Conservation (phyloP, 2,113 vertebrate genomes). For the Misgurnus mizolepis region DNA sequence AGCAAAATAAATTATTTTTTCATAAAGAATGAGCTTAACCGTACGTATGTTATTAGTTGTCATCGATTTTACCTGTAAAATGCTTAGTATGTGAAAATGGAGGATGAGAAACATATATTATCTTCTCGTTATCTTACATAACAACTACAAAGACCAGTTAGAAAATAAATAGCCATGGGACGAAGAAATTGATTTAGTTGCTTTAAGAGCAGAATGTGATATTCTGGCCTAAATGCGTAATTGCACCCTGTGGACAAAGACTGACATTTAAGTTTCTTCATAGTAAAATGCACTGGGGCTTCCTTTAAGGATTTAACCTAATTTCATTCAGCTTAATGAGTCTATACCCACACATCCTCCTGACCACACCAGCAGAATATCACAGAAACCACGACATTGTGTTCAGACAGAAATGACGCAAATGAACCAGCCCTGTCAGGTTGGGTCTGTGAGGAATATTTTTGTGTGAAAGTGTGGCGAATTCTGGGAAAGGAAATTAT, state of each 20-base stretch:
- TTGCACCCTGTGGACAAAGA: conserved; percentile 47
- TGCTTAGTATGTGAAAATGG: too few relatives aligned
- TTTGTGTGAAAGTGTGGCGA: background rate
- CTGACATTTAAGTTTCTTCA: conserved; percentile 45
- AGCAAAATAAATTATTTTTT: conserved; percentile 9
- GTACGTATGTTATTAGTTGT: too few relatives aligned
- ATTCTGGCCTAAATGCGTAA: conserved; percentile 49
- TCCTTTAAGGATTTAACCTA: conserved; percentile 35
- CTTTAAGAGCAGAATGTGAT: conserved; percentile 29
- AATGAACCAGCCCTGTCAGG: background rate
- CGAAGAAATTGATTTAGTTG: conserved; percentile 33
- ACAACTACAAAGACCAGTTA: conserved; percentile 14
- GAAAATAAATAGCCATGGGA: conserved; percentile 41
- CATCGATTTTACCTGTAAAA: too few relatives aligned
- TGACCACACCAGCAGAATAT: conserved; percentile 33
- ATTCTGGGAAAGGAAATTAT: background rate
- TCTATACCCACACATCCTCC: conserved; percentile 18
- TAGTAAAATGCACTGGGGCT: conserved; percentile 47
- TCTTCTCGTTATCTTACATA: conserved; percentile 6
- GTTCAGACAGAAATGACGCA: background rate
- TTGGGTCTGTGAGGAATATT: background rate
- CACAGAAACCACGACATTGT: background rate
- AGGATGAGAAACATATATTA: conserved; percentile 16
- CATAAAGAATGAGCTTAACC: background rate
- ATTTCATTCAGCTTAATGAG: conserved; percentile 36